Evolutionary conservation across 2,113 vertebrate species (phyloP), one percentile per base, ranked within the genome.

Genomic region (Romanogobio albipinnatus): DNA sequence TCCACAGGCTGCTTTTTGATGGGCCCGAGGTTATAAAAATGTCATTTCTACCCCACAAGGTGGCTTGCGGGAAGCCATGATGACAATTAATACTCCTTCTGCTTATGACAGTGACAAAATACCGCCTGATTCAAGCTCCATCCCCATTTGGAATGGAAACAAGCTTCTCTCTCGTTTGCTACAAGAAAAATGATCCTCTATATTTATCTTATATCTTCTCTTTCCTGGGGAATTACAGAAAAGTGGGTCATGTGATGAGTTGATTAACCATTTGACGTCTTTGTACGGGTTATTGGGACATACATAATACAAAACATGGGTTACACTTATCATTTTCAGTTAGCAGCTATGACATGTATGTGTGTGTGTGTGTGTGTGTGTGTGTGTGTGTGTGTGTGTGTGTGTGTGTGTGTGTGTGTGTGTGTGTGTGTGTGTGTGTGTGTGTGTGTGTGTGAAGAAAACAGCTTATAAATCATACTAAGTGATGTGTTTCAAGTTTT

Each of bases 1-100:
- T 93, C 89, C 91, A 89, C 90, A 94, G 88, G 86, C 89, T 94
- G 91, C 91, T 94, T 96, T 95, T 95, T 76, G 92, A 96, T 97
- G 95, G 95, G 95, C 94, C 86, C 90, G 73, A 90, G 95, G 95
- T 96, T 95, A 96, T 90, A 93, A 93, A 95, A 96, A 95, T 95
- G 93, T 94, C 95, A 96, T 96, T 96, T 96, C 86, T 91, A 94
- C 92, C 92, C 90, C 90, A 94, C 92, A 92, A 94, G 87, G 87
- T 93, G 92, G 91, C 90, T 89, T 58, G 47, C 86, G 87, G 91
- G 91, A 90, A 92, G 89, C 83, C 91, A 85, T 91, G 92, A 93
- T 89, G 94, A 92, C 92, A 95, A 96, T 97, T 96, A 97, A 96
- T 95, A 90, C 92, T 93, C 92, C 90, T 86, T 90, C 89, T 91